Conservation (phyloP, 2,113 vertebrate genomes). For the Paralichthys olivaceus region DNA sequence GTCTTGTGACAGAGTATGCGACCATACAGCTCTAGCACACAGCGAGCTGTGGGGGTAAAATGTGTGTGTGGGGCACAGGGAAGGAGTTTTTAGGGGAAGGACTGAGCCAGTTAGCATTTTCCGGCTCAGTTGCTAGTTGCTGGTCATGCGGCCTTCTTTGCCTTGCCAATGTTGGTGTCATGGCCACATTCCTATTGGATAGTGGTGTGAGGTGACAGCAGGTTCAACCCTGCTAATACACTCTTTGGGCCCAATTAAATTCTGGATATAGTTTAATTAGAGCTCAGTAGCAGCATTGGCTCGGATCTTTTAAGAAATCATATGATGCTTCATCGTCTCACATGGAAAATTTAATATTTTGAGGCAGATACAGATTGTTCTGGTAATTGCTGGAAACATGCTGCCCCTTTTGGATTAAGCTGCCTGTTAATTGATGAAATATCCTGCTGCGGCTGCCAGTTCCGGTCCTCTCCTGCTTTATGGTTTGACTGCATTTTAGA, state of each 20-base stretch:
- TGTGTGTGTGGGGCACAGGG: constrained; percentile 7
- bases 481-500: background rate
- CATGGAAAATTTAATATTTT: background rate
- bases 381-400: background rate
- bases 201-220: constrained; percentile 39
- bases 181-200: constrained; percentile 44
- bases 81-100: background rate
- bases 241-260: background rate
- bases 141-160: constrained; percentile 60
- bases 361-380: background rate
- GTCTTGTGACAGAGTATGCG: constrained; percentile 80
- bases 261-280: too few species aligned
- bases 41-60: constrained; percentile 41
- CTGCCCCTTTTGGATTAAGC: background rate
- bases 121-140: constrained; percentile 46
- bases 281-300: background rate
- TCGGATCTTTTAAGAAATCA: background rate
- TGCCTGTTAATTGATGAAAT: background rate
- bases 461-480: background rate
- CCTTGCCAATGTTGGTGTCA: constrained; percentile 55
- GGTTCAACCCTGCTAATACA: constrained; percentile 39
- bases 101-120: constrained; percentile 40
- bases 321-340: background rate
- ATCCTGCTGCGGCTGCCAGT: background rate
- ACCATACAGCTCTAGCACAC: constrained; percentile 45